A percentile compares a stretch with the other conserved stretches of the same genome.
phyloP scores from a whole-genome alignment of 1,140 invertebrate genomes.

The Campoletis sonorensis region DNA sequence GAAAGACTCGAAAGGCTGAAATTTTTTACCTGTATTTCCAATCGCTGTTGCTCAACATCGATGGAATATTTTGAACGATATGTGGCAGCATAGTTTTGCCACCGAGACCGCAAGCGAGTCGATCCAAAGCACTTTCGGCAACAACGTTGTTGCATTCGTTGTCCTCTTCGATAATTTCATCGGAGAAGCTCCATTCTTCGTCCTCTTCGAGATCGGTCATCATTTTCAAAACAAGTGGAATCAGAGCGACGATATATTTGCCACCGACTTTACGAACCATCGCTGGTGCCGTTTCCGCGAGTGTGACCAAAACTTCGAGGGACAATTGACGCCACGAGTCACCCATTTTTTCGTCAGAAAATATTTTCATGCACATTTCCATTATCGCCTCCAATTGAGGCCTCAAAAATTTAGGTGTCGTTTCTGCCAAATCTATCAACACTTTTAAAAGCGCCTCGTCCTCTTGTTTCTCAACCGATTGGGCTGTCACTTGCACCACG shows the following conservation, averaged over 20 bases:
- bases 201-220: constrained; percentile 99
- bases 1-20: no score
- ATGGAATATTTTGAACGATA: constrained; percentile 89
- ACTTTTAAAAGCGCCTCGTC: constrained; percentile 94
- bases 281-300: constrained; percentile 95
- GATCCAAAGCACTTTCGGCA: constrained; percentile 97
- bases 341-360: constrained; percentile 80
- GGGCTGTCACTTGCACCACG: constrained; percentile 83
- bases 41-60: constrained; percentile 90
- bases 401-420: constrained; percentile 93
- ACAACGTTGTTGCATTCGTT: constrained; percentile 93
- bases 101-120: constrained; percentile 95
- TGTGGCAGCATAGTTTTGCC: constrained; percentile 96
- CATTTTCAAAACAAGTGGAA: constrained; percentile 92
- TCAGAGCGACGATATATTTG: constrained; percentile 87
- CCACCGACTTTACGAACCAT: constrained; percentile 94
- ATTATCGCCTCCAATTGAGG: constrained; percentile 92
- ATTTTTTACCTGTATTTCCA: constrained; percentile 83
- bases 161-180: constrained; percentile 84
- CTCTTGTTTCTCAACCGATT: constrained; percentile 88
- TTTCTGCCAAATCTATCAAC: constrained; percentile 95
- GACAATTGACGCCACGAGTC: constrained; percentile 94
- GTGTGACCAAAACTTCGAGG: constrained; percentile 95
- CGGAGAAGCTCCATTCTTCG: constrained; percentile 83
- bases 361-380: constrained; percentile 93